Percentiles rank a stretch among this genome's conserved stretches.
phyloP scores from a whole-genome alignment of 2,797 vertebrate species.

The Chiloscyllium punctatum region DNA sequence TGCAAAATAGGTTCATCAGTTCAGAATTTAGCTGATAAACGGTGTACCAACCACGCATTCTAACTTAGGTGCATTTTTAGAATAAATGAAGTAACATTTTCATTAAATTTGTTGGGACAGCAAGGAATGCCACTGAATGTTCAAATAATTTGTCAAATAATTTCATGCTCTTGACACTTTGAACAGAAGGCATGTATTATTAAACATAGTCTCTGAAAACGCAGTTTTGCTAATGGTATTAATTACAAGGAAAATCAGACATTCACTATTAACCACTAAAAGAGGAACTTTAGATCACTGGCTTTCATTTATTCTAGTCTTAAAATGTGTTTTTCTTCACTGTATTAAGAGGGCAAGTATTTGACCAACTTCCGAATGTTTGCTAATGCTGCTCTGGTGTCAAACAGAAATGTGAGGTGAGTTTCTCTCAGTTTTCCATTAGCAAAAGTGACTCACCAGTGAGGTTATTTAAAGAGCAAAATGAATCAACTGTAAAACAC shows the following conservation, averaged over 20 bases:
- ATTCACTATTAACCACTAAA: neutral
- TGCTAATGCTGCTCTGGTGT: neutral
- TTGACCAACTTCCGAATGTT: neutral
- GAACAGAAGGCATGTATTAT: neutral
- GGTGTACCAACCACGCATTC: neutral
- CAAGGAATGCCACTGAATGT: neutral
- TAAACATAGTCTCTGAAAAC: neutral
- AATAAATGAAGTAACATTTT: neutral
- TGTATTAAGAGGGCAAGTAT: neutral
- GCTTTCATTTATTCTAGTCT: neutral
- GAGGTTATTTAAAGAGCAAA: neutral
- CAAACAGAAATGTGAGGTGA: neutral
- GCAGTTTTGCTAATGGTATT: neutral
- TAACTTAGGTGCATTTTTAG: neutral
- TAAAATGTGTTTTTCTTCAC: neutral
- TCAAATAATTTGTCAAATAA: no score
- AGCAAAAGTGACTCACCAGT: neutral
- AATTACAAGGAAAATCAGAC: neutral
- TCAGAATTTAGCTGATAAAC: neutral
- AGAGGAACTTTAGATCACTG: neutral
- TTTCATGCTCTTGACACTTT: no score
- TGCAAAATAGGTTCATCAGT: neutral
- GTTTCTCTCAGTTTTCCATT: neutral
- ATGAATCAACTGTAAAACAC: neutral
- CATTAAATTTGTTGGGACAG: neutral